Evolutionary conservation across 1,140 invertebrate species (phyloP).

Genomic region (Diorhabda sublineata): DNA sequence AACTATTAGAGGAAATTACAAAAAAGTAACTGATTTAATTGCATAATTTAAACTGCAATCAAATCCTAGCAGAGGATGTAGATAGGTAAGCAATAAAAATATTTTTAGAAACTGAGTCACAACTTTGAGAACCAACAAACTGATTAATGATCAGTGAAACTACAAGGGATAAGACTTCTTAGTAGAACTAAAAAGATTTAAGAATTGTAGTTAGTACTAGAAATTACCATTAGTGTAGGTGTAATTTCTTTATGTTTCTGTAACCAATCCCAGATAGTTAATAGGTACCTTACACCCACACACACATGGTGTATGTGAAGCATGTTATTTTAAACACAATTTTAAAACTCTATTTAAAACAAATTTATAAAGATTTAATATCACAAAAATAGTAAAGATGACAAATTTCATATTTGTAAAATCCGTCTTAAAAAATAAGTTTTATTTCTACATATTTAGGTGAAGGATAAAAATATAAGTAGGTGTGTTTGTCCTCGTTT

Average conservation of each 20-base stretch:
- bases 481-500: background rate
- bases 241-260: background rate
- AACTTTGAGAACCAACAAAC: background rate
- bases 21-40: background rate
- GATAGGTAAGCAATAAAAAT: background rate
- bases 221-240: too few species aligned
- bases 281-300: background rate
- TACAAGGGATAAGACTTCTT: too few species aligned
- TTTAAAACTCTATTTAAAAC: background rate
- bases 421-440: background rate
- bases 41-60: background rate
- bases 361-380: background rate
- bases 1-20: too few species aligned
- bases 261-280: background rate
- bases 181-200: too few species aligned
- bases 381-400: background rate
- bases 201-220: too few species aligned
- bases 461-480: conserved; percentile 3
- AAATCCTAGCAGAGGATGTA: background rate
- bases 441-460: background rate
- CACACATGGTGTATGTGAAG: background rate
- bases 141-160: too few species aligned
- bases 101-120: conserved; percentile 1
- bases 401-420: background rate
- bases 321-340: background rate